phyloP scores from a whole-genome alignment of 1,140 invertebrate species.

The Drosophila orosa region DNA sequence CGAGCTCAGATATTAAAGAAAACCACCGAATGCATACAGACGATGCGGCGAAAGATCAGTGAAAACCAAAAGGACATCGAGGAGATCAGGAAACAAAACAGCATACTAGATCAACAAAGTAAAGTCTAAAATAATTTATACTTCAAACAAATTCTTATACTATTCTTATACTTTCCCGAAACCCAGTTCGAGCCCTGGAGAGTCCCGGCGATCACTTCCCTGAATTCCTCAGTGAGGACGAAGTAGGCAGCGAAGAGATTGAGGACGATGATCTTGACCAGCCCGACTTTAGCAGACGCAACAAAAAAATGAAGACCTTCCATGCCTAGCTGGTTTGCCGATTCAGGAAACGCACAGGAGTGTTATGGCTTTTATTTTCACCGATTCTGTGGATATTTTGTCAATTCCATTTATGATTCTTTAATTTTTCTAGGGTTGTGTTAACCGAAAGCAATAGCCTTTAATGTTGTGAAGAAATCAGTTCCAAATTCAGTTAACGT shows the following conservation, averaged over 20 bases:
- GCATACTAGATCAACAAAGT: conserved; percentile 95
- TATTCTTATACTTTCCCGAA: not conserved
- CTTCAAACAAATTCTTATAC: not conserved
- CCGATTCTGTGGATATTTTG: conserved; percentile 5
- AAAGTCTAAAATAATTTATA: conserved; percentile 61
- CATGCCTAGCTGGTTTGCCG: conserved; percentile 58
- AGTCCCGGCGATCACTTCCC: conserved; percentile 36
- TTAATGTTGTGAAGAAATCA: conserved; percentile 23
- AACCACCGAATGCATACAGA: conserved; percentile 98
- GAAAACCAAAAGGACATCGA: conserved; percentile 98
- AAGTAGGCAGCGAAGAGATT: conserved; percentile 57
- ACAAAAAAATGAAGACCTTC: conserved; percentile 83
- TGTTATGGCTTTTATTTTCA: conserved; percentile 22
- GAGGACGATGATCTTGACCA: conserved; percentile 69
- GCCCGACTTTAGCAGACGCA: conserved; percentile 76
- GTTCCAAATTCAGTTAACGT: conserved; percentile 13
- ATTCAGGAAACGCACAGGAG: not conserved
- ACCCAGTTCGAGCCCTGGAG: conserved; percentile 72
- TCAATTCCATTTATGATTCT: conserved; percentile 5
- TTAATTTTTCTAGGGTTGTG: conserved; percentile 25
- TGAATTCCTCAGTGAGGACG: conserved; percentile 59
- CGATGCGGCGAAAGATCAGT: conserved; percentile 96
- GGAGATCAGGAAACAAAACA: conserved; percentile 96
- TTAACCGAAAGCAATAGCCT: conserved; percentile 29
- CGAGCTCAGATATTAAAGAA: conserved; percentile 99